Conservation (phyloP, 1,140 invertebrate genomes). For the Tetramorium alpestre region DNA sequence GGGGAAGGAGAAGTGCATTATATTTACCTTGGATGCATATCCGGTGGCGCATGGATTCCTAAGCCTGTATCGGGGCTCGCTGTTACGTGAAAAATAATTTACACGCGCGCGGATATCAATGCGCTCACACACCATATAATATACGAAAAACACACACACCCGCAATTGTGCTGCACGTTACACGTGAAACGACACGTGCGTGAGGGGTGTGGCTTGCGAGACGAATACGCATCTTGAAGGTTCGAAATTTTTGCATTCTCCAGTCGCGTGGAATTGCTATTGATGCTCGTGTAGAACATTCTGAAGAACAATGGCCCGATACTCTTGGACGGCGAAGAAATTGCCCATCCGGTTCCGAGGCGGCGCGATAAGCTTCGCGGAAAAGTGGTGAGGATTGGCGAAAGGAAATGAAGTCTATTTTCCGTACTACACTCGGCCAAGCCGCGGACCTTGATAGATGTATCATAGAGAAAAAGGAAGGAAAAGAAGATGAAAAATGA, state of each 20-base stretch:
- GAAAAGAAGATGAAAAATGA: constrained; percentile 30
- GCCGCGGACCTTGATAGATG: constrained; percentile 20
- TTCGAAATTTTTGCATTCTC: neutral
- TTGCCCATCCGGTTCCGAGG: constrained; percentile 45
- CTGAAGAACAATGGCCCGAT: constrained; percentile 64
- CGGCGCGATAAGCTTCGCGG: constrained; percentile 63
- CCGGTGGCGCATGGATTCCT: constrained; percentile 76
- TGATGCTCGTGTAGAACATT: neutral
- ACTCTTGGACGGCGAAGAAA: constrained; percentile 54
- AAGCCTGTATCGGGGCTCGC: constrained; percentile 66
- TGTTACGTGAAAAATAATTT: constrained; percentile 75
- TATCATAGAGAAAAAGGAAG: constrained; percentile 19
- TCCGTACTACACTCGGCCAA: neutral
- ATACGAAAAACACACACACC: neutral
- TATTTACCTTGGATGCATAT: constrained; percentile 71
- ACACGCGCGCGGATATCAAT: constrained; percentile 55
- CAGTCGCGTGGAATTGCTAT: neutral
- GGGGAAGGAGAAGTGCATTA: constrained; percentile 69
- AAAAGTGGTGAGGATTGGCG: constrained; percentile 49
- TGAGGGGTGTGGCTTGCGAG: constrained; percentile 3
- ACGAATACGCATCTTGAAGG: neutral
- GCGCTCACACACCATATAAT: constrained; percentile 17
- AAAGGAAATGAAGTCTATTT: constrained; percentile 73
- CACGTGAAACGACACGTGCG: neutral
- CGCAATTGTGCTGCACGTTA: neutral